A percentile compares a stretch with the other conserved stretches of the same genome.
These are phyloP conservation scores for Exaiptasia diaphana DNA, from an alignment of 64 coral and sea anemone species.

Conservation along the genomic window DNA sequence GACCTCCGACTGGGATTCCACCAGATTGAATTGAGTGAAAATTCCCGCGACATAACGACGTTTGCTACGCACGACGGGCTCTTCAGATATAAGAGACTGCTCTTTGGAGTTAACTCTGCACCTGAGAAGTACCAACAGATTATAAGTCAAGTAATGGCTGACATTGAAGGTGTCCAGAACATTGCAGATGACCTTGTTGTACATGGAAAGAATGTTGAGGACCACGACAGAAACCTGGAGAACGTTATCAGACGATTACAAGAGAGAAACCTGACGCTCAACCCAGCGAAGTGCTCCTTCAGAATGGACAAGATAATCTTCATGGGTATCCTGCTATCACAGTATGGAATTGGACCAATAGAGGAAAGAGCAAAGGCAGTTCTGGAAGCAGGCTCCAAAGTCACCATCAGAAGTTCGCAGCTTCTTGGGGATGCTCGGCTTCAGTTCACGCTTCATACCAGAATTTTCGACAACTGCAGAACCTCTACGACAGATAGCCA, in stretches of 20 bases:
- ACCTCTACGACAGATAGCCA: not conserved
- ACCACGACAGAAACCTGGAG: constrained; percentile 19
- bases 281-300: constrained; percentile 1
- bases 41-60: constrained; percentile 37
- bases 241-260: not conserved
- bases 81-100: constrained; percentile 26
- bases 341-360: constrained; percentile 9
- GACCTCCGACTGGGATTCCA: constrained; percentile 30
- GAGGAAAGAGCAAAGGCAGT: constrained; percentile 15
- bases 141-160: not conserved
- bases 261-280: constrained; percentile 13
- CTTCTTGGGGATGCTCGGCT: constrained; percentile 1
- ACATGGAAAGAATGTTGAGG: not conserved
- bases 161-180: not conserved
- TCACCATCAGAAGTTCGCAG: not conserved
- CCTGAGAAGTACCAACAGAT: not conserved
- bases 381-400: not conserved
- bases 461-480: not conserved
- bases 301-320: constrained; percentile 14
- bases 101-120: constrained; percentile 33
- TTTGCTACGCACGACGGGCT: constrained; percentile 34
- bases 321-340: constrained; percentile 8
- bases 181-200: constrained; percentile 50
- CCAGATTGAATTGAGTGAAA: constrained; percentile 21
- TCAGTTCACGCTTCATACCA: not conserved